phyloP scores from a whole-genome alignment of 2,888 invertebrate species.

The Tinea semifulvella region DNA sequence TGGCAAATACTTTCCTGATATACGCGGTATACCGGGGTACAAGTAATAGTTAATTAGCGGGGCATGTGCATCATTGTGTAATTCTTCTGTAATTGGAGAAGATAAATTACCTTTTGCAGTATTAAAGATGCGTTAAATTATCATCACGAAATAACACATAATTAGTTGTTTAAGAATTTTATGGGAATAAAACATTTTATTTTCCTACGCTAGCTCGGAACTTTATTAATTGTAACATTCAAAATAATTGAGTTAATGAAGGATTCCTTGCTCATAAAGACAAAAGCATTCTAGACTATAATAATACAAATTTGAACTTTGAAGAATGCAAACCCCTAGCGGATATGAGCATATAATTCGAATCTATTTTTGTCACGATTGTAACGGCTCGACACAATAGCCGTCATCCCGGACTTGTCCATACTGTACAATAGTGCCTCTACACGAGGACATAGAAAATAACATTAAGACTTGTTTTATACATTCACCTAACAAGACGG shows the following conservation, averaged over 20 bases:
- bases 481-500: conserved; percentile 32
- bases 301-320: too few relatives aligned
- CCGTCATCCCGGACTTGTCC: not conserved
- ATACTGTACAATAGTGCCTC: conserved; percentile 9
- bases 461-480: conserved; percentile 9
- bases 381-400: conserved; percentile 9
- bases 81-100: conserved; percentile 29
- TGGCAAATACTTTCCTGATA: not conserved
- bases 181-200: not conserved
- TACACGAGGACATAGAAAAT: conserved; percentile 1
- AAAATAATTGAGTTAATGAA: too few relatives aligned
- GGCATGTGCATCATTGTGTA: conserved; percentile 25
- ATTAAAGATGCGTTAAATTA: conserved; percentile 24
- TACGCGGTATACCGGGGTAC: conserved; percentile 4
- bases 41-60: conserved; percentile 27
- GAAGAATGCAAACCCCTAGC: too few relatives aligned
- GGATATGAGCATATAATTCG: not conserved
- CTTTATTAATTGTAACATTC: not conserved
- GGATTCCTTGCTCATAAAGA: too few relatives aligned
- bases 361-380: conserved; percentile 12
- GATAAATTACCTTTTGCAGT: conserved; percentile 22
- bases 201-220: not conserved
- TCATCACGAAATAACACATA: conserved; percentile 23
- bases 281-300: too few relatives aligned
- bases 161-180: not conserved